phyloP scores from a whole-genome alignment of 2,888 invertebrate genomes.

The Lithophane ornitopus region DNA sequence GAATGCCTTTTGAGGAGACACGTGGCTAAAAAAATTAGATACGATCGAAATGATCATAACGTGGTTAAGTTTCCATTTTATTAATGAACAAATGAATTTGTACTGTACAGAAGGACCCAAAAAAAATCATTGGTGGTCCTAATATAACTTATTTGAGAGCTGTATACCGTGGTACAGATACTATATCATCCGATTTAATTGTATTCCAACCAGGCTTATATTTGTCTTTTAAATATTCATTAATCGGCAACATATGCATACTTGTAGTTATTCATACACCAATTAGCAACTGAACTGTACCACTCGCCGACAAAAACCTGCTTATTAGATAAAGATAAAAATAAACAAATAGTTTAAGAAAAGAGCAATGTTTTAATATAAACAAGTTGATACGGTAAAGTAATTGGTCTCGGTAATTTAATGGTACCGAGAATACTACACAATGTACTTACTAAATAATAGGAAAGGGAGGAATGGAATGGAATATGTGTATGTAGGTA shows the following conservation, averaged over 20 bases:
- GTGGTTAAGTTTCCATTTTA: neutral
- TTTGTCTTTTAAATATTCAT: constrained; percentile 10
- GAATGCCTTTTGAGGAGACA: neutral
- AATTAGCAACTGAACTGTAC: constrained; percentile 27
- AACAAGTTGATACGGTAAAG: constrained; percentile 25
- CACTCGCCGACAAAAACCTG: constrained; percentile 4
- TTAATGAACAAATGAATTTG: neutral
- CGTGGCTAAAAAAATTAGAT: neutral
- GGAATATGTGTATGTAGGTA: no score
- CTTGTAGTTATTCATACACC: constrained; percentile 8
- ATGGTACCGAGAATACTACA: constrained; percentile 22
- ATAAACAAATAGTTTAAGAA: constrained; percentile 2
- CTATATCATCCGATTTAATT: neutral
- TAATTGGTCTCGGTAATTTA: constrained; percentile 46
- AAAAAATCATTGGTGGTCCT: neutral
- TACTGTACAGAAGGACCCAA: constrained; percentile 1
- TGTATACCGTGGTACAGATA: neutral
- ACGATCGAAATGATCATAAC: neutral
- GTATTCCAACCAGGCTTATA: neutral
- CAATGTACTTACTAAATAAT: constrained; percentile 22
- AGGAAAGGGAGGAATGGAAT: no score
- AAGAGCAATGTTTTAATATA: constrained; percentile 39
- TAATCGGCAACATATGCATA: neutral
- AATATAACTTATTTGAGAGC: neutral
- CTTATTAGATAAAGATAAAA: neutral